Evolutionary conservation across 2,888 invertebrate genomes (phyloP).

Genomic region (Caenorhabditis sp.): DNA sequence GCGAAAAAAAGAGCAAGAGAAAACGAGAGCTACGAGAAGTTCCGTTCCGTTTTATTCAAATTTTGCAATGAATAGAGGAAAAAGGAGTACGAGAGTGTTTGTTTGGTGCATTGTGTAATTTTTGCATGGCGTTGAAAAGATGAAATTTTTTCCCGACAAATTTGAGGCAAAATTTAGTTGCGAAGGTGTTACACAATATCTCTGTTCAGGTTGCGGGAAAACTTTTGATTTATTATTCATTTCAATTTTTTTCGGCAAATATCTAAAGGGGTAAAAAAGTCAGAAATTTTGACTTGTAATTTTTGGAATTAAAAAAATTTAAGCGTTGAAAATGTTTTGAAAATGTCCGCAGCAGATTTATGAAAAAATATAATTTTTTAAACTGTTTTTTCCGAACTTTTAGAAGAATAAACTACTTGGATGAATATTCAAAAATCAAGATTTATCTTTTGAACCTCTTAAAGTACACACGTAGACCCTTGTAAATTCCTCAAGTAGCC

Average conservation of each 20-base stretch:
- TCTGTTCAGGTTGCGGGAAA: background rate
- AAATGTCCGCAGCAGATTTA: no score
- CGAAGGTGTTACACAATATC: background rate
- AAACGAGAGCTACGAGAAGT: background rate
- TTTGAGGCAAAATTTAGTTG: background rate
- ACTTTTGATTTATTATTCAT: slow-evolving; percentile 15
- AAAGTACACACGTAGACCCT: no score
- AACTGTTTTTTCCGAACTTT: no score
- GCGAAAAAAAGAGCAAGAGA: background rate
- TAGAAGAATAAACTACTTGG: no score
- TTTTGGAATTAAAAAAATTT: background rate
- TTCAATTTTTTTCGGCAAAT: background rate
- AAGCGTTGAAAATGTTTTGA: background rate
- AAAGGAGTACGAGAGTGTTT: background rate
- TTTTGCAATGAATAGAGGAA: slow-evolving; percentile 1
- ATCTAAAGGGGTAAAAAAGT: no score
- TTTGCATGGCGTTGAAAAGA: slow-evolving; percentile 1
- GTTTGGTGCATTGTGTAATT: background rate
- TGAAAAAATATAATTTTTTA: no score
- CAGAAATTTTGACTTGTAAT: background rate
- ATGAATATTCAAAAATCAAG: no score
- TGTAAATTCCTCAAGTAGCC: no score
- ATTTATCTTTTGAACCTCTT: no score
- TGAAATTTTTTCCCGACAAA: background rate
- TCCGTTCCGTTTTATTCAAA: slow-evolving; percentile 4